Base-by-base conservation (phyloP, 2,797 vertebrate genomes). In the Balearica regulorum region DNA sequence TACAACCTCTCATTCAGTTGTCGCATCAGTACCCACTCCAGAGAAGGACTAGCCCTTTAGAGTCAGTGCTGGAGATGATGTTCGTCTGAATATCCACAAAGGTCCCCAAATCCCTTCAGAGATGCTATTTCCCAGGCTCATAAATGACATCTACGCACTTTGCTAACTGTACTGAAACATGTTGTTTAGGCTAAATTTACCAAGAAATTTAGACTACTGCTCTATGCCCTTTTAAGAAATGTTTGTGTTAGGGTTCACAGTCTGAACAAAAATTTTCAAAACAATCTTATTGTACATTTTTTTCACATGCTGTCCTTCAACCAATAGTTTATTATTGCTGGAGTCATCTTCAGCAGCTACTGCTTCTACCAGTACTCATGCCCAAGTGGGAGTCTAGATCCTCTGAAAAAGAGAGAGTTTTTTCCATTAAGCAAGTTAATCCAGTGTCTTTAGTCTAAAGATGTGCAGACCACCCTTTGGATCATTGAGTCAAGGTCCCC, bases 121-220 rank as follows among this genome's bases (percentile, higher is more conserved):
- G 35, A 29, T 64, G 31, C 16, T 31, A 58, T 87, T 95, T 93
- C 79, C 71, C 86, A 83, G 77, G 33, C n/a, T 87, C 39, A 79
- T 69, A 90, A 90, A 79, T 60, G 43, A 89, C 60, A 86, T 51
- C 66, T 89, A 49, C 0, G 1, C 1, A 1, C 51, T 91, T 60
- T 55, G 24, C 6, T 87, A 71, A 39, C 22, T 91, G 29, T 75
- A 69, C 35, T 37, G 28, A 94, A 95, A 94, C 4, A 0, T 90
- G 68, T 82, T 39, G 84, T 95, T 93, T 91, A 87, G 51, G 49
- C 78, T 87, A 93, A 87, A 85, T 89, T 93, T 95, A 85, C 39
- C 44, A 77, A 85, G 37, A 96, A 82, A 75, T 80, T 84, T 71
- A 73, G 46, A 62, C 14, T 68, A 29, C 22, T 75, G 43, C 29